A percentile compares a stretch with the other conserved stretches of the same genome.
Conservation (phyloP, 2,113 vertebrate genomes). For the Anolis sagrei region DNA sequence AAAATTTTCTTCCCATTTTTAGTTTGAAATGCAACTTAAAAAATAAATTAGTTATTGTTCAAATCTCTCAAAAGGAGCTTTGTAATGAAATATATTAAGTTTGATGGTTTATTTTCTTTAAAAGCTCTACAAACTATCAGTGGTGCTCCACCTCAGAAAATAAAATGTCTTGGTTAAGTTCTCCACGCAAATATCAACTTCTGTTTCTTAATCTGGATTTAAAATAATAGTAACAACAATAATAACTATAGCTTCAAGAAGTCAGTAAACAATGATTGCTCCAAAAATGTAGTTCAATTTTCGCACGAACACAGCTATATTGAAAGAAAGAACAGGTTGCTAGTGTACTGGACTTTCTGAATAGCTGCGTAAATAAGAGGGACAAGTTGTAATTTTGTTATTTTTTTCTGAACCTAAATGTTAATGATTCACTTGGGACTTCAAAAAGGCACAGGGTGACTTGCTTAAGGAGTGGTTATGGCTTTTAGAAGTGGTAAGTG, state of each 20-base stretch:
- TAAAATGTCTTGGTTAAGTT: background rate
- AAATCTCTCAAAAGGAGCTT: too few relatives aligned
- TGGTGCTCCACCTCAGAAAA: background rate
- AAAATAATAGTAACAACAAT: background rate
- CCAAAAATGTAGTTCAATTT: conserved; percentile 22
- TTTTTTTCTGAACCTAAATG: conserved; percentile 21
- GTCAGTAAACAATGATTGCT: conserved; percentile 9
- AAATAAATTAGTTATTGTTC: too few relatives aligned
- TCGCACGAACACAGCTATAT: background rate
- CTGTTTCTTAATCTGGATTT: background rate
- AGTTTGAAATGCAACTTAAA: too few relatives aligned
- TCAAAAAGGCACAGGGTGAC: background rate
- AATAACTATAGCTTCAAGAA: background rate
- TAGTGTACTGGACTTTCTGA: background rate
- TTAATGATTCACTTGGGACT: background rate
- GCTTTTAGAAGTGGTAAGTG: conserved; percentile 1
- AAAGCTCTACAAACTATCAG: too few relatives aligned
- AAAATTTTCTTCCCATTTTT: too few relatives aligned
- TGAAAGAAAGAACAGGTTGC: conserved; percentile 3
- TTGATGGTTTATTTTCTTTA: too few relatives aligned
- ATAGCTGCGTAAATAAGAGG: background rate
- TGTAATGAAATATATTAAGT: too few relatives aligned
- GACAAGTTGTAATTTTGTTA: background rate
- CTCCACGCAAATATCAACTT: background rate
- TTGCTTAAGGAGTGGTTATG: background rate